These are phyloP conservation scores for Apamea crenata DNA, from an alignment of 2,888 invertebrate genomes.

Conservation along the genomic window DNA sequence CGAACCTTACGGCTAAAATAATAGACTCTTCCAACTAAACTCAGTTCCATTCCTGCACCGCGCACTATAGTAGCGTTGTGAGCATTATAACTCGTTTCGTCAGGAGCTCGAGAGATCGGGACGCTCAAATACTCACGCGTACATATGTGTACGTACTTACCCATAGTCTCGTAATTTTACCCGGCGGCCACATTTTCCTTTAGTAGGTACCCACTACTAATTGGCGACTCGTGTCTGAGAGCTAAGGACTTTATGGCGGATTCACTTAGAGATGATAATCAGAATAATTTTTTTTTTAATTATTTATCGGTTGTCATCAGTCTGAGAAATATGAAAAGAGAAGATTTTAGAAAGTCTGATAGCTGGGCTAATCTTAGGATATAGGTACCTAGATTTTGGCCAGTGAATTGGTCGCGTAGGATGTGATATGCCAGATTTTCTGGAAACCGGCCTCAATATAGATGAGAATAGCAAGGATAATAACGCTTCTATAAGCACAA, in stretches of 20 bases:
- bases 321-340: neutral
- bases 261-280: conserved; percentile 74
- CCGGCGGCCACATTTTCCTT: conserved; percentile 85
- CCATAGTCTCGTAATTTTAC: conserved; percentile 82
- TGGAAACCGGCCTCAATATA: neutral
- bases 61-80: conserved; percentile 34
- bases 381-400: too few species aligned
- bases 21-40: conserved; percentile 1
- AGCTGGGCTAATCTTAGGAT: neutral
- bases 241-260: conserved; percentile 77
- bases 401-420: neutral
- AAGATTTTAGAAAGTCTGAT: neutral
- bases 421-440: neutral
- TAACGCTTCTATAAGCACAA: neutral
- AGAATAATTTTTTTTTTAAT: conserved; percentile 8
- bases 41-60: conserved; percentile 7
- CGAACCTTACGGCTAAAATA: neutral
- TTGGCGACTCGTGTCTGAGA: conserved; percentile 86
- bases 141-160: conserved; percentile 67
- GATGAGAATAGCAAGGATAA: neutral
- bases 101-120: conserved; percentile 54
- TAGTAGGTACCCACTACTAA: conserved; percentile 80
- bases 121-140: conserved; percentile 65
- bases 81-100: conserved; percentile 64
- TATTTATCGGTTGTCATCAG: neutral